Evolutionary conservation across 2,113 vertebrate species (phyloP).

Genomic region (Platycercus adscitus): DNA sequence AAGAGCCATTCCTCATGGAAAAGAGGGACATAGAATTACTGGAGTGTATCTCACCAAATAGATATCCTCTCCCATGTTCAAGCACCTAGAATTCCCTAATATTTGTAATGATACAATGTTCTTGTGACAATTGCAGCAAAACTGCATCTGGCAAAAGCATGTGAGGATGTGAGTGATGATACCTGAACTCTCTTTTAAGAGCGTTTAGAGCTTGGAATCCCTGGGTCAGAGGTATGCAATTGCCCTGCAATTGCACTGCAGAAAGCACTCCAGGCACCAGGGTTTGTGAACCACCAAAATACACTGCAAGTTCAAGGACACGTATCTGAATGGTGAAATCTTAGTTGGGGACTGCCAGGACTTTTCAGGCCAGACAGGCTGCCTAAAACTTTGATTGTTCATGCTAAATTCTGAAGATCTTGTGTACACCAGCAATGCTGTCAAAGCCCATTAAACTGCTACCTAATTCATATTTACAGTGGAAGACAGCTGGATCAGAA

Average conservation of each 20-base stretch:
- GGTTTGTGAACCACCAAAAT: neutral
- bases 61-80: neutral
- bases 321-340: neutral
- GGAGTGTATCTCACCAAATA: neutral
- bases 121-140: neutral
- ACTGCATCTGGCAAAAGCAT: neutral
- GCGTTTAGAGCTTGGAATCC: neutral
- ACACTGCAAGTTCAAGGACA: neutral
- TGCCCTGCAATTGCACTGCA: neutral
- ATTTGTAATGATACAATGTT: neutral
- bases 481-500: neutral
- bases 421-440: neutral
- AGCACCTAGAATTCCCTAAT: neutral
- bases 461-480: neutral
- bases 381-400: neutral
- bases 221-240: accelerated
- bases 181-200: neutral
- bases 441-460: neutral
- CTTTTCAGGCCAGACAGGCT: neutral
- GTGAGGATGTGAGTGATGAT: neutral
- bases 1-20: neutral
- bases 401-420: neutral
- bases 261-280: neutral
- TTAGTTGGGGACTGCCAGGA: neutral
- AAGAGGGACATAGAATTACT: neutral